A percentile compares a stretch with the other conserved stretches of the same genome.
Evolutionary conservation across 2,797 vertebrate species (phyloP).

Genomic region (Sarcoramphus papa): DNA sequence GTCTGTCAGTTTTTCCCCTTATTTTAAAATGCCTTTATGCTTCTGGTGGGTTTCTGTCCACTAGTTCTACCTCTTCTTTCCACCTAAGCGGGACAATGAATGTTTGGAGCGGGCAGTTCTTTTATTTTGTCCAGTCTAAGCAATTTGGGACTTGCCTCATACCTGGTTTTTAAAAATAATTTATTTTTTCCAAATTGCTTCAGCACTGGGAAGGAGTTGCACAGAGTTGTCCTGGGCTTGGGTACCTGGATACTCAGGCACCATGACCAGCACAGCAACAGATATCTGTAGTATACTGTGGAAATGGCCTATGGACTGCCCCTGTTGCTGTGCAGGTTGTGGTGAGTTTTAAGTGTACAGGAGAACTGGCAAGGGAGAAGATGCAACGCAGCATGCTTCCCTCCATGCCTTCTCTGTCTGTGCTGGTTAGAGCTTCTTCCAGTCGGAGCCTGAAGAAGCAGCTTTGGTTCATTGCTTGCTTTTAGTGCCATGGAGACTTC

Average conservation of each 20-base stretch:
- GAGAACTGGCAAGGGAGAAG: not conserved
- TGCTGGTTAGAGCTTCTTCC: not conserved
- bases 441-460: not conserved
- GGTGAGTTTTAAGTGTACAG: not conserved
- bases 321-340: not conserved
- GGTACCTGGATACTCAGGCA: not conserved
- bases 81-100: not conserved
- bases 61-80: slow-evolving; percentile 2
- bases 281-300: not conserved
- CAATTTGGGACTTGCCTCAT: not conserved
- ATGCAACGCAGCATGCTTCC: not conserved
- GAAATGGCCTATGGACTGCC: not conserved
- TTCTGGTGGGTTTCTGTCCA: not conserved
- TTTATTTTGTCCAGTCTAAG: not conserved
- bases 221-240: not conserved
- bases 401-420: not conserved
- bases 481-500: not conserved
- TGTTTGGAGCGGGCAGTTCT: not conserved
- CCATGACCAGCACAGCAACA: not conserved
- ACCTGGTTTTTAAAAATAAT: not conserved
- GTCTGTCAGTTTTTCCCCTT: not conserved
- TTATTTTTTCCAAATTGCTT: not conserved
- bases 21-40: not conserved
- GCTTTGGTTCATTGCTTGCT: not conserved
- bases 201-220: not conserved